Conservation (phyloP, 2,797 vertebrate species). For the Danio kyathit region DNA sequence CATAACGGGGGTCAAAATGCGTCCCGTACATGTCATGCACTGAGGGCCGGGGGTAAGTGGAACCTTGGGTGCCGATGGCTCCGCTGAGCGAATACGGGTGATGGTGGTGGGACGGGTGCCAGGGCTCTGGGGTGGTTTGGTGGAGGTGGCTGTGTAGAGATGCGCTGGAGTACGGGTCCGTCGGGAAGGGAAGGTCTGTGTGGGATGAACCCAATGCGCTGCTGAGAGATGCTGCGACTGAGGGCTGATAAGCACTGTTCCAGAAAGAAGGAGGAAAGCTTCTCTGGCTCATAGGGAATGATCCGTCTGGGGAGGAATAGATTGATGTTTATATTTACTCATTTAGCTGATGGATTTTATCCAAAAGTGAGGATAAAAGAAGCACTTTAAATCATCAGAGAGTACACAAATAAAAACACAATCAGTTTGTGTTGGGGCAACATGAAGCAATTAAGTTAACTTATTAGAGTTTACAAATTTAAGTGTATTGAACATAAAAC, state of each 20-base stretch:
- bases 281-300: conserved; percentile 96
- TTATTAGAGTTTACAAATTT: no score
- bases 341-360: no score
- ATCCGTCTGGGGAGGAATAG: conserved; percentile 76
- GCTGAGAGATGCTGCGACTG: conserved; percentile 83
- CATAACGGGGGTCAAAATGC: conserved; percentile 92
- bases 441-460: no score
- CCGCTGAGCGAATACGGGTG: conserved; percentile 88
- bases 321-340: no score
- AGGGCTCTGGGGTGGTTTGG: conserved; percentile 89
- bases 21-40: conserved; percentile 94
- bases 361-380: no score
- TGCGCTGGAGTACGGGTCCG: conserved; percentile 88
- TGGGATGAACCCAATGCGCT: conserved; percentile 84
- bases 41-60: conserved; percentile 84
- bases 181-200: conserved; percentile 88
- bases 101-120: conserved; percentile 93
- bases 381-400: no score
- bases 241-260: conserved; percentile 95
- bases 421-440: no score
- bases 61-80: conserved; percentile 84
- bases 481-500: no score
- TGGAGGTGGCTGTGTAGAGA: conserved; percentile 93
- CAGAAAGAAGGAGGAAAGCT: conserved; percentile 97
- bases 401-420: no score